Conservation (phyloP, 2,797 vertebrate genomes). For the Aulostomus chinensis region DNA sequence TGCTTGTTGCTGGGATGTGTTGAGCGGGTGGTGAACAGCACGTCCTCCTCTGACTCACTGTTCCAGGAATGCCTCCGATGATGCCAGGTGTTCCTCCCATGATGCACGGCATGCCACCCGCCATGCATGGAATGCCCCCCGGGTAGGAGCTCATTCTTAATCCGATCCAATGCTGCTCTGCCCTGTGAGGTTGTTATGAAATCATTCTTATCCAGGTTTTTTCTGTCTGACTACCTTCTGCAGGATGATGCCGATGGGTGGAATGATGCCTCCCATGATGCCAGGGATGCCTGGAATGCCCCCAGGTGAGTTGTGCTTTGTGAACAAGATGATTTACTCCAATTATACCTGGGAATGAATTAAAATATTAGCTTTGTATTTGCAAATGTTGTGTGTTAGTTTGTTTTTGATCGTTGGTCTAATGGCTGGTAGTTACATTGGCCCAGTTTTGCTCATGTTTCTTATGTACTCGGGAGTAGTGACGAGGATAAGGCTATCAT, state of each 20-base stretch:
- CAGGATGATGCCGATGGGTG: slow-evolving; percentile 96
- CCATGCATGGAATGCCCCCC: slow-evolving; percentile 96
- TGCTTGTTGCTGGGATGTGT: background rate
- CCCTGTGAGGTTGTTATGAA: background rate
- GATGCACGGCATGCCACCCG: slow-evolving; percentile 96
- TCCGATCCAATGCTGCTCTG: slow-evolving; percentile 15
- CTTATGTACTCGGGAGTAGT: no score
- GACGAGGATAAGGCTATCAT: no score
- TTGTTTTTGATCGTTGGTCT: no score
- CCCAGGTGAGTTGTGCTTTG: slow-evolving; percentile 66
- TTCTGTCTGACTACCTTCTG: background rate
- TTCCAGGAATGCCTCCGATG: slow-evolving; percentile 93
- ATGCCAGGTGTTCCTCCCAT: slow-evolving; percentile 97
- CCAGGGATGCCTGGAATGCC: slow-evolving; percentile 87
- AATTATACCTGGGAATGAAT: no score
- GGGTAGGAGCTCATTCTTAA: slow-evolving; percentile 79
- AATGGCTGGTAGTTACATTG: no score
- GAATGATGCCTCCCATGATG: slow-evolving; percentile 98
- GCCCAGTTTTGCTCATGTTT: no score
- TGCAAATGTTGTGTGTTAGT: no score
- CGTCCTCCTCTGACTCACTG: slow-evolving; percentile 20
- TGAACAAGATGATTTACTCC: background rate
- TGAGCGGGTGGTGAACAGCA: background rate
- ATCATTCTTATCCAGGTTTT: background rate
- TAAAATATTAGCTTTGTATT: no score